phyloP scores from a whole-genome alignment of 2,113 vertebrate genomes.

The Sinocyclocheilus maitianheensis region DNA sequence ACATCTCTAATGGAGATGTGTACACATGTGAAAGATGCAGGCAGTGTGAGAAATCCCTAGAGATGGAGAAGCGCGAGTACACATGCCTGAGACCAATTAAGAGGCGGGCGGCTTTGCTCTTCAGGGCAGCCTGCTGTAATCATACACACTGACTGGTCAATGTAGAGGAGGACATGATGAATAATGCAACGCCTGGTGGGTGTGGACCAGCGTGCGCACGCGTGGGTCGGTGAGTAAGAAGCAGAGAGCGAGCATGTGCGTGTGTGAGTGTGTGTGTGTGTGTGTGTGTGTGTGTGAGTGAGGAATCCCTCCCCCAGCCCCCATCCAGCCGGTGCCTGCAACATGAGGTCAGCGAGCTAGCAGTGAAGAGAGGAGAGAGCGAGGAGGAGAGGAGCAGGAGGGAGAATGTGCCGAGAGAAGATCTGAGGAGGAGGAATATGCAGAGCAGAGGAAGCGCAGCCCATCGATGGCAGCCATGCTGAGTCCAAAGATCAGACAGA shows the following conservation, averaged over 20 bases:
- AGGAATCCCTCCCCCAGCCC: conserved; percentile 69
- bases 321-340: conserved; percentile 58
- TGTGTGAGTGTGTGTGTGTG: conserved; percentile 27
- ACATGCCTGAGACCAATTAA: conserved; percentile 52
- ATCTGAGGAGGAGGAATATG: conserved; percentile 65
- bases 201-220: conserved; percentile 59
- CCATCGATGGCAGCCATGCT: conserved; percentile 82
- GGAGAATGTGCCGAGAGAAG: conserved; percentile 54
- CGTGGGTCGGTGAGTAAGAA: conserved; percentile 50
- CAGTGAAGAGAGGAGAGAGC: conserved; percentile 65
- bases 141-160: conserved; percentile 46
- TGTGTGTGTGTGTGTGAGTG: conserved; percentile 32
- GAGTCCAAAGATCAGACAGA: conserved; percentile 90
- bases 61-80: conserved; percentile 25
- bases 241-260: conserved; percentile 41
- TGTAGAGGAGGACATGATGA: conserved; percentile 59
- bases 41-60: neutral
- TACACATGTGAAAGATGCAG: neutral
- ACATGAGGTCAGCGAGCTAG: conserved; percentile 56
- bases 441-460: conserved; percentile 60
- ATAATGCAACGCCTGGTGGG: conserved; percentile 72
- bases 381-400: conserved; percentile 41
- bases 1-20: neutral
- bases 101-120: neutral
- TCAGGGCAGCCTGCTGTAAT: conserved; percentile 44